phyloP scores from a whole-genome alignment of 2,797 vertebrate species.

The Alca torda region DNA sequence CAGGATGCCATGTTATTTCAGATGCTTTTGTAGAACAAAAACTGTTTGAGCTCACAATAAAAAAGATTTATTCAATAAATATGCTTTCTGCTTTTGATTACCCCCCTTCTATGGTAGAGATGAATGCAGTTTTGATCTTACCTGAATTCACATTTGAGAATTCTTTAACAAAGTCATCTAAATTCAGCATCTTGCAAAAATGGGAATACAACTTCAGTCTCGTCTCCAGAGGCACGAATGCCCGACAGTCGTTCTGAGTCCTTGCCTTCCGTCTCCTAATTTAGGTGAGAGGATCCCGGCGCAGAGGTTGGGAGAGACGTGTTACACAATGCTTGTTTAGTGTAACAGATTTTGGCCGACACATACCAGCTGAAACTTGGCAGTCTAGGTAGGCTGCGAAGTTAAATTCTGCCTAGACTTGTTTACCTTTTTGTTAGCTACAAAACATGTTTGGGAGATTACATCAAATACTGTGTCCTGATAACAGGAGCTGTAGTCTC shows the following conservation, averaged over 20 bases:
- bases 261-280: neutral
- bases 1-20: neutral
- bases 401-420: neutral
- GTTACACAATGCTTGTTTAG: neutral
- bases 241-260: neutral
- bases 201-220: neutral
- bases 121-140: neutral
- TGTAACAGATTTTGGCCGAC: neutral
- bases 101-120: neutral
- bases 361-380: slow-evolving; percentile 9
- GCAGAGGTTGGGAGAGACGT: neutral
- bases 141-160: neutral
- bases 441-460: neutral
- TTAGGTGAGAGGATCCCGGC: neutral
- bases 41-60: neutral
- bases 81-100: neutral
- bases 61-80: neutral
- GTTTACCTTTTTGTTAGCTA: slow-evolving; percentile 9
- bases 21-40: neutral
- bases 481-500: neutral
- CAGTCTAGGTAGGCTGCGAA: neutral
- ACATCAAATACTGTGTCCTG: neutral
- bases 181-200: neutral
- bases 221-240: neutral
- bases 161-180: neutral